Base-by-base conservation (phyloP, 2,113 vertebrate genomes). In the Cynopterus brachyotis region DNA sequence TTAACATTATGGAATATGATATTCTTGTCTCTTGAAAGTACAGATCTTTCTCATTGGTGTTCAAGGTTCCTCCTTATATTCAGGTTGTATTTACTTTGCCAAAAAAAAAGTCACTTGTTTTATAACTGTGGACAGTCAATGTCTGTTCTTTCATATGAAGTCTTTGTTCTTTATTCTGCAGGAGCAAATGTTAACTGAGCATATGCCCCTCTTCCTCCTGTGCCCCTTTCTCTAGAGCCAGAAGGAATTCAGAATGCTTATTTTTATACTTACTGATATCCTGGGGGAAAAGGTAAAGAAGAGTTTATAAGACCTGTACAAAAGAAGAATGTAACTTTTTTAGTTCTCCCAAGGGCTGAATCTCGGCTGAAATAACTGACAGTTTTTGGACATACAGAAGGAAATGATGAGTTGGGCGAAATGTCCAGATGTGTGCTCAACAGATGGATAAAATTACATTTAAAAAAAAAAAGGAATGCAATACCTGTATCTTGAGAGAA, bases 371-470 rank as follows among this genome's bases (percentile, higher is more conserved):
- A 98, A 98, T 98, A 98, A 98, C 98, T 98, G 98, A 98, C 99
- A 99, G 98, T 97, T 98, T 98, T 98, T 98, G 97, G 98, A 98
- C 98, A 98, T 98, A 97, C 96, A 73, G 96, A 98, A 99, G 99
- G 99, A 99, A 99, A 99, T 98, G 98, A 99, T 99, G 99, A 99
- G 98, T 98, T 98, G 97, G 97, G 98, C 98, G 98, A 98, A 99
- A 98, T 98, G 98, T 98, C 98, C 99, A 99, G 99, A 99, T 99
- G 99, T 98, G 98, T 98, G 89, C 98, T 96, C 94, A 97, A 98
- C 99, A 99, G 98, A 99, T 99, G 98, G 98, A 94, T 98, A 98
- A 98, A 97, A 95, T 98, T 98, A 97, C 96, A 92, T 97, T 98
- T 98, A 98, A 97, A 98, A 98, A 99, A 98, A 97, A 89, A 90